phyloP scores from a whole-genome alignment of 2,888 invertebrate genomes.

The Xanthorhoe spadicearia region DNA sequence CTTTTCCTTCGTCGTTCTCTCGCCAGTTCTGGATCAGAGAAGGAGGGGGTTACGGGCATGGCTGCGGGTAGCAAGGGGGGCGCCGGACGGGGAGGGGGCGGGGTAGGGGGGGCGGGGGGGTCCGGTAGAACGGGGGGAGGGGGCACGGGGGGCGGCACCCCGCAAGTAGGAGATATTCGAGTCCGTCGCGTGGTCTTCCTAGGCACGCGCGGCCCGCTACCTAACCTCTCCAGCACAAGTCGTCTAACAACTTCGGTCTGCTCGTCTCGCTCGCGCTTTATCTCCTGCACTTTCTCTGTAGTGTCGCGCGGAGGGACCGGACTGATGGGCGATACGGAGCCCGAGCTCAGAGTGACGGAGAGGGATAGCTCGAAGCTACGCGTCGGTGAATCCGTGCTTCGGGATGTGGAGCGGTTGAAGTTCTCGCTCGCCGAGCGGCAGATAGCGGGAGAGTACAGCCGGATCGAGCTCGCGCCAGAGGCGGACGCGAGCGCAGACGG shows the following conservation, averaged over 20 bases:
- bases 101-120: constrained; percentile 52
- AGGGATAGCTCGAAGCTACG: constrained; percentile 59
- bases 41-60: constrained; percentile 73
- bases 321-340: constrained; percentile 64
- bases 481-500: constrained; percentile 44
- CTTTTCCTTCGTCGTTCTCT: constrained; percentile 89
- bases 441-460: constrained; percentile 73
- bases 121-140: constrained; percentile 57
- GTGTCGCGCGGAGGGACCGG: constrained; percentile 76
- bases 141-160: constrained; percentile 62
- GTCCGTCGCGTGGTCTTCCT: constrained; percentile 41
- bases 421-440: constrained; percentile 79
- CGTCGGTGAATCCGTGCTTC: constrained; percentile 59
- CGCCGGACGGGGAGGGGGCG: constrained; percentile 57
- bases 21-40: constrained; percentile 85
- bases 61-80: constrained; percentile 57
- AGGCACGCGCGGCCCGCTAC: constrained; percentile 58
- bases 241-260: constrained; percentile 94
- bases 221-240: constrained; percentile 91
- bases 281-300: constrained; percentile 38
- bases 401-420: constrained; percentile 61
- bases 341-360: constrained; percentile 61
- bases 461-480: constrained; percentile 55
- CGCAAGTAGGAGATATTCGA: constrained; percentile 33
- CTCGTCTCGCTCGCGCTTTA: constrained; percentile 72